These are phyloP conservation scores for Xiphophorus hellerii DNA, from an alignment of 2,113 vertebrate genomes.

Conservation along the genomic window DNA sequence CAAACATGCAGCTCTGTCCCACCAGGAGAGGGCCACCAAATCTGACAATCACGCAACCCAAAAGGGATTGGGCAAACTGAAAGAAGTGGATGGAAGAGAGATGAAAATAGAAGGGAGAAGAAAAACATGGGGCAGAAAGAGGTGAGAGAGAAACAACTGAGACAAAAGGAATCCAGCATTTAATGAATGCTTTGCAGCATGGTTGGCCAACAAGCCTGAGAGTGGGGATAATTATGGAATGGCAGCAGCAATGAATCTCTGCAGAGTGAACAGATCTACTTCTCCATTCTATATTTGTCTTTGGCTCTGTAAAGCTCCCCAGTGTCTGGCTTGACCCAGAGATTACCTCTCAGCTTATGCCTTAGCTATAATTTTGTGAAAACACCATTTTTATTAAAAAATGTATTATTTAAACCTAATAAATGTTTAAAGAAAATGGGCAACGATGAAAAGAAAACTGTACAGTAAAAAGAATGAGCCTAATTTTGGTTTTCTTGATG, in stretches of 20 bases:
- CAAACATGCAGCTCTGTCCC: constrained; percentile 45
- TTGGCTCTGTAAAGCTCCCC: not conserved
- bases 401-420: too few relatives aligned
- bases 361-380: too few relatives aligned
- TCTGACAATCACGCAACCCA: constrained; percentile 23
- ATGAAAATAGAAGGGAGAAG: constrained; percentile 2
- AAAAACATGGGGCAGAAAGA: constrained; percentile 10
- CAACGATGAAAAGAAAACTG: too few relatives aligned
- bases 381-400: too few relatives aligned
- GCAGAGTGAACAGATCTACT: constrained; percentile 43
- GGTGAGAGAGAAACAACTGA: constrained; percentile 26
- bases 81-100: constrained; percentile 1
- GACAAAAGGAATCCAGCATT: constrained; percentile 31
- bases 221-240: constrained; percentile 54
- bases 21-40: constrained; percentile 40
- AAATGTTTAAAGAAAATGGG: too few relatives aligned
- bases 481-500: too few relatives aligned
- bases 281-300: constrained; percentile 41
- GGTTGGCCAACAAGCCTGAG: constrained; percentile 37
- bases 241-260: constrained; percentile 50
- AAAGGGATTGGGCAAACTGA: not conserved
- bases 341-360: too few relatives aligned
- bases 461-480: too few relatives aligned
- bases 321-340: too few relatives aligned
- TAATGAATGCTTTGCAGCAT: constrained; percentile 56